Base-by-base conservation (phyloP, 2,797 vertebrate genomes). In the Sebastes kiyomatsui region DNA sequence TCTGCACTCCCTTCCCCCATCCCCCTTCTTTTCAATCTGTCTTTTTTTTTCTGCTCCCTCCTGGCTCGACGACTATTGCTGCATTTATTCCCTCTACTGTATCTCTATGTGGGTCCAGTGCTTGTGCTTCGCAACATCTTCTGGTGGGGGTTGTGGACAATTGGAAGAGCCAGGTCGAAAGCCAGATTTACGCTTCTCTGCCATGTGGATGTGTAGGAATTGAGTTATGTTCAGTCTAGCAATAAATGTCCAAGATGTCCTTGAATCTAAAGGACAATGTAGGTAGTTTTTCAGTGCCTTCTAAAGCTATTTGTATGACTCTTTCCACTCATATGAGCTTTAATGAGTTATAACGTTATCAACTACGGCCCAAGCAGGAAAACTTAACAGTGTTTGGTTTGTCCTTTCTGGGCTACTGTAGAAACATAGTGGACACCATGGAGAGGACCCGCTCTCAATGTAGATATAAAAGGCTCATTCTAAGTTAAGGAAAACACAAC, bases 1-100 rank as follows among this genome's bases (percentile, higher is more conserved):
- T 71, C 68, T 68, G 35, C 35, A n/a, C 65, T 77, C 78, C 65
- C 76, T 72, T 80, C 75, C 52, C 85, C 86, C 87, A 77, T 72
- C 75, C 77, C 64, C 70, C 74, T 61, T 67, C 71, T 73, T 83
- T 77, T 84, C 72, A 72, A 77, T 90, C 61, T 33, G 16, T 69
- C 35, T 84, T 71, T 81, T 83, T 28, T 83, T 23, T 38, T 30
- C 69, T 73, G 30, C 80, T 75, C 49, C 22, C 60, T 76, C 55
- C 59, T 62, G 73, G 80, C 84, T 84, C 60, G 0, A 72, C 23
- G 27, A 77, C 55, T 66, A 18, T 71, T 65, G 61, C 79, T 73
- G 69, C 56, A 46, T 81, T 38, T 72, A 56, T 88, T 79, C 42
- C 35, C 42, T 67, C 52, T 42, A 58, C 77, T 82, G 83, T 88